Percentiles rank a stretch among this genome's conserved stretches.
Evolutionary conservation across 2,888 invertebrate genomes (phyloP).

Genomic region (Unio pictorum): DNA sequence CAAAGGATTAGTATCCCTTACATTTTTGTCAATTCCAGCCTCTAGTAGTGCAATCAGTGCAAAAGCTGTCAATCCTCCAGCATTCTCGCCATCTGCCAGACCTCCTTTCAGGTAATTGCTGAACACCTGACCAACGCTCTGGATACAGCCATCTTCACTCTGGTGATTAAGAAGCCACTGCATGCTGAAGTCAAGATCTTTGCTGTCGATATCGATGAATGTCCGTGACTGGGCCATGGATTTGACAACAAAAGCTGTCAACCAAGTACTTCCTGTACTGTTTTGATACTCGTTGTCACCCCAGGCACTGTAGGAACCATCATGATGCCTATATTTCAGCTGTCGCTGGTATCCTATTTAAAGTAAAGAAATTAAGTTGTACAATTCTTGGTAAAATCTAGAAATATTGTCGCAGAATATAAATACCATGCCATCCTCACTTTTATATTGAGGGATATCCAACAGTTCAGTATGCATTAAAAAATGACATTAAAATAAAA

Average conservation of each 20-base stretch:
- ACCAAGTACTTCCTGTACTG: conserved; percentile 67
- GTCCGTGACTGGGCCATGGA: conserved; percentile 78
- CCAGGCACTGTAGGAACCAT: conserved; percentile 69
- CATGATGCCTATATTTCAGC: conserved; percentile 82
- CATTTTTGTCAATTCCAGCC: conserved; percentile 37
- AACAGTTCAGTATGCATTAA: too few relatives aligned
- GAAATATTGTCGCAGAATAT: too few relatives aligned
- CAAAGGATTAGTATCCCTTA: conserved; percentile 18
- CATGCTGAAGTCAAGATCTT: conserved; percentile 58
- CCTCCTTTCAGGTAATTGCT: conserved; percentile 66
- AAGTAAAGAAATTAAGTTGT: too few relatives aligned
- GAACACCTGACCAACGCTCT: conserved; percentile 73
- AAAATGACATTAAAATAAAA: too few relatives aligned
- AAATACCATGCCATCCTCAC: too few relatives aligned
- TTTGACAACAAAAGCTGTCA: conserved; percentile 84
- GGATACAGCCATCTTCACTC: conserved; percentile 84
- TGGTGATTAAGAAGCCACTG: conserved; percentile 74
- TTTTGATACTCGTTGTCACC: conserved; percentile 47
- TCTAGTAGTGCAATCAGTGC: conserved; percentile 63
- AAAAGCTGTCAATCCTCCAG: conserved; percentile 63
- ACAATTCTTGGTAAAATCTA: too few relatives aligned
- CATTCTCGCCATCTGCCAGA: conserved; percentile 37
- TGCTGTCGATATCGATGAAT: conserved; percentile 76
- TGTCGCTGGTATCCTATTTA: conserved; percentile 86
- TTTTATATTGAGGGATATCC: too few relatives aligned